Evolutionary conservation across 92 coral and sea anemone species (phyloP), one percentile per base, ranked within the genome.

Genomic region (Muricea muricata): DNA sequence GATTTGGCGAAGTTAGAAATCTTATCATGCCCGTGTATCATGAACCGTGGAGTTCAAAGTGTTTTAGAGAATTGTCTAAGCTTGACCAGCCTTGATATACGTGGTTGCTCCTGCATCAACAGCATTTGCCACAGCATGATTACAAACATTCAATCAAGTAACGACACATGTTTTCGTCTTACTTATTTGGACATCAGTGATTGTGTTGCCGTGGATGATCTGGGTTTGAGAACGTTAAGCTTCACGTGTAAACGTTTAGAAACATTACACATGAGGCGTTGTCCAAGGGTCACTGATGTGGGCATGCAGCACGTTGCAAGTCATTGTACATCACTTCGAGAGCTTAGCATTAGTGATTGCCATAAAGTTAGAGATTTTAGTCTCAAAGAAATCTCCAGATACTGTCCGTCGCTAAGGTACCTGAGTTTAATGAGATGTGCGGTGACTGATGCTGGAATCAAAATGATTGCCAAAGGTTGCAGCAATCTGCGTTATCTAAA

Each of bases 201-300:
- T 72, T 96, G 99, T 87, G 98, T 94, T 12, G 99, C 99, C 67
- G 94, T 96, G 84, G 99, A 96, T 87, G 99, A 96, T 84, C 67
- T 96, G 45, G 99, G 99, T 37, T 78, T 96, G 42, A 56, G 99
- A 77, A 89, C 91, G 17, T 87, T 96, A 58, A 94, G 99, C 0
- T 88, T 96, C 32, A 92, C 91, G 26, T 96, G 99, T 77, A 85
- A 92, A 1, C 71, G 92, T 60, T 92, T 96, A 33, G 99, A 96
- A 45, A 92, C 88, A 57, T 82, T 96, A 58, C 94, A 94, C 65
- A 88, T 96, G 45, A 90, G 99, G 60, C 88, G 99, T 42, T 96
- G 99, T 84, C 93, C 85, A 50, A 88, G 98, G 55, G 75, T 96
- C 14, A 94, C 98, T 12, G 99, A 96, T 82, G 93, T 94, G n/a